phyloP scores from a whole-genome alignment of 2,797 vertebrate genomes.

The Helostoma temminkii region DNA sequence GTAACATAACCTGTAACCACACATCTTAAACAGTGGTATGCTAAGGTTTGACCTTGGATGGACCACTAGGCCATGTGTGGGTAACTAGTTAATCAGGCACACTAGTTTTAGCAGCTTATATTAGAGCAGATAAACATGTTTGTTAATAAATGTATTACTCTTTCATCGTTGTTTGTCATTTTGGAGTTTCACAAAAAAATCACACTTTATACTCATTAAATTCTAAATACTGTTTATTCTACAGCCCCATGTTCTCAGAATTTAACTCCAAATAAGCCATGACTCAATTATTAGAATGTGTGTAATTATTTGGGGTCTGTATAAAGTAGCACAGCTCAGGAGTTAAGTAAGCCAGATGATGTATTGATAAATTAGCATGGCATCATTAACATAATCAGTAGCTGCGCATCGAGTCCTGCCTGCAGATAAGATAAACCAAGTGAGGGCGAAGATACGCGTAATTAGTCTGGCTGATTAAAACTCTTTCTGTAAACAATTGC shows the following conservation, averaged over 20 bases:
- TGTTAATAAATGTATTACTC: not conserved
- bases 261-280: not conserved
- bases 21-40: not conserved
- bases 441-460: slow-evolving; percentile 62
- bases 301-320: slow-evolving; percentile 27
- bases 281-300: slow-evolving; percentile 13
- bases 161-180: not conserved
- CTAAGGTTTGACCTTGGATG: not conserved
- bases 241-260: not conserved
- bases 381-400: slow-evolving; percentile 74
- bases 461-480: slow-evolving; percentile 76
- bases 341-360: slow-evolving; percentile 49
- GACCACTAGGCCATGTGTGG: too few relatives aligned
- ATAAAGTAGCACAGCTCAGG: slow-evolving; percentile 46
- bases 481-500: slow-evolving; percentile 63
- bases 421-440: slow-evolving; percentile 67
- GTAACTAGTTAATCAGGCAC: too few relatives aligned
- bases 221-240: not conserved
- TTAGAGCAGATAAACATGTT: not conserved
- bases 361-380: slow-evolving; percentile 68
- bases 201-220: not conserved
- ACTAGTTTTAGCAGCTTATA: not conserved
- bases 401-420: slow-evolving; percentile 60
- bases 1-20: not conserved
- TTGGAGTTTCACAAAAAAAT: not conserved